phyloP scores from a whole-genome alignment of 1,140 invertebrate genomes.

The Artemia franciscana region DNA sequence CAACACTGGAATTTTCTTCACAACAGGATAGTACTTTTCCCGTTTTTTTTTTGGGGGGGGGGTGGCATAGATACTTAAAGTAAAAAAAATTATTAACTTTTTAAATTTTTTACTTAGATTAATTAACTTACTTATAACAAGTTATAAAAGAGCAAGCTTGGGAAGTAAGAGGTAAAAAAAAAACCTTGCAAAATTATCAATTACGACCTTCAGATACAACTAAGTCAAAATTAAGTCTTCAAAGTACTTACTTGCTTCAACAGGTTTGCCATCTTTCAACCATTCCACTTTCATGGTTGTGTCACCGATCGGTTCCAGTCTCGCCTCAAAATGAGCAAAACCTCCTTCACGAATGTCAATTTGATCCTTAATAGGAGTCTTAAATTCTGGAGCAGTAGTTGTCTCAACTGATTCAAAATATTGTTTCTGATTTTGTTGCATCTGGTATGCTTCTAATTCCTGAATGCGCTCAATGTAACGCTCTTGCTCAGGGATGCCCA shows the following conservation, averaged over 20 bases:
- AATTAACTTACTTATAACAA: no score
- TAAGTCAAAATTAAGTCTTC: no score
- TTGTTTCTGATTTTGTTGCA: conserved; percentile 42
- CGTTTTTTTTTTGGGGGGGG: no score
- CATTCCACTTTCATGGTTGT: conserved; percentile 76
- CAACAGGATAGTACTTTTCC: no score
- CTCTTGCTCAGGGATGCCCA: conserved; percentile 74
- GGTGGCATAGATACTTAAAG: no score
- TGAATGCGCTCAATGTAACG: conserved; percentile 79
- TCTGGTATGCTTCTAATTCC: conserved; percentile 71
- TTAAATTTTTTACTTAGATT: no score
- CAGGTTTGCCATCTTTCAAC: conserved; percentile 72
- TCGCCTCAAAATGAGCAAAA: conserved; percentile 84
- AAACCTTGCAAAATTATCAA: no score
- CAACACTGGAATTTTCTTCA: no score
- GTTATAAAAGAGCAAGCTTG: no score
- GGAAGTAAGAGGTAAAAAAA: no score
- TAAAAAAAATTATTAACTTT: no score
- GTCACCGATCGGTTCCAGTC: conserved; percentile 77
- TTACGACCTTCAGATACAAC: no score
- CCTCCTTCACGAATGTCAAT: conserved; percentile 67
- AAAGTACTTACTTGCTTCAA: conserved; percentile 53
- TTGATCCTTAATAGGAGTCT: conserved; percentile 74
- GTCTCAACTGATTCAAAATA: conserved; percentile 52
- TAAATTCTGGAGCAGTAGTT: conserved; percentile 61